Evolutionary conservation across 2,888 invertebrate genomes (phyloP).

Genomic region (Trachelus iudaicus): DNA sequence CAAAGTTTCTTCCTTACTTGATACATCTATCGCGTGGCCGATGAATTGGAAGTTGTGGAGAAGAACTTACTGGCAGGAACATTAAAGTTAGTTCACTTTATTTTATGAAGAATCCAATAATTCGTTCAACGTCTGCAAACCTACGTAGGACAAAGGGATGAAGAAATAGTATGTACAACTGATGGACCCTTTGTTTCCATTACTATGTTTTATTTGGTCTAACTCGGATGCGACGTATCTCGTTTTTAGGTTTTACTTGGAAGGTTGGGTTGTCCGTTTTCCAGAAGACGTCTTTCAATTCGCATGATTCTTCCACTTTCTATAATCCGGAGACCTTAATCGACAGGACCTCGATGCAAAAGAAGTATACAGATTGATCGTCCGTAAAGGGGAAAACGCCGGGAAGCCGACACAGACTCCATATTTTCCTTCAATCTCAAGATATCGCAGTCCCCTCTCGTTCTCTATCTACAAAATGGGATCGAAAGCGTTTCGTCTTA

Average conservation of each 20-base stretch:
- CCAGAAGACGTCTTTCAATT: neutral
- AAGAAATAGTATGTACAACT: neutral
- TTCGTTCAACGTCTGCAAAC: neutral
- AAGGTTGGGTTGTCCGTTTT: neutral
- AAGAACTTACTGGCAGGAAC: neutral
- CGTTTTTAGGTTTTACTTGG: neutral
- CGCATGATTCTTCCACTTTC: neutral
- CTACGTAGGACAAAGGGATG: neutral
- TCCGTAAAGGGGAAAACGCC: no score
- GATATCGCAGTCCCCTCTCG: neutral
- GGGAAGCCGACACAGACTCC: no score
- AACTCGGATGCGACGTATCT: neutral
- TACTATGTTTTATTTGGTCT: neutral
- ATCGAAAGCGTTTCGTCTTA: neutral
- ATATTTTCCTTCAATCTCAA: neutral
- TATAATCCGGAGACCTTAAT: neutral
- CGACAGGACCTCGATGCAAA: neutral
- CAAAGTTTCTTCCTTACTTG: neutral
- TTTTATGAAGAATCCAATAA: neutral
- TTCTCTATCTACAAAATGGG: neutral
- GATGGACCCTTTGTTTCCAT: no score
- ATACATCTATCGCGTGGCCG: neutral
- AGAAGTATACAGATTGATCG: no score
- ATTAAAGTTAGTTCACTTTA: neutral
- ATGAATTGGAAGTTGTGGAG: neutral